Conservation (phyloP, 2,888 invertebrate species). For the Chelonus formosanus region DNA sequence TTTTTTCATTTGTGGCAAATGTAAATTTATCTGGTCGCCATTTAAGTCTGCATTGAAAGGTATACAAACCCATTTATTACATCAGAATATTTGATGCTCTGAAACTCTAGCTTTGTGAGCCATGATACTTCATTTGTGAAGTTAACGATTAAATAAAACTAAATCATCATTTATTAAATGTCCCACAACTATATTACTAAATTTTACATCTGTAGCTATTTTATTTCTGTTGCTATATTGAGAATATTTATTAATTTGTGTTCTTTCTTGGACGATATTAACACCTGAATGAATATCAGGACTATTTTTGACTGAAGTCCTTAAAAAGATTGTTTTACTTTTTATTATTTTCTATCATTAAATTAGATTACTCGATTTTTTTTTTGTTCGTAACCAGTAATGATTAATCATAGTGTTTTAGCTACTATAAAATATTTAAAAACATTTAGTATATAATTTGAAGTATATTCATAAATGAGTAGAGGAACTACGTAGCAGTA, state of each 20-base stretch:
- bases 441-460: too few species aligned
- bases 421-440: too few species aligned
- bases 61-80: constrained; percentile 98
- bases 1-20: constrained; percentile 98
- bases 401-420: too few species aligned
- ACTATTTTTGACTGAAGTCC: constrained; percentile 86
- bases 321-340: constrained; percentile 83
- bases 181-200: constrained; percentile 94
- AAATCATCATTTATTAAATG: constrained; percentile 95
- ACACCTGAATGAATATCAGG: constrained; percentile 96
- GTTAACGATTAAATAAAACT: constrained; percentile 97
- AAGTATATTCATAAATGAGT: too few species aligned
- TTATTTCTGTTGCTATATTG: constrained; percentile 92
- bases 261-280: constrained; percentile 90
- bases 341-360: too few species aligned
- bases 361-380: too few species aligned
- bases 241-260: constrained; percentile 84
- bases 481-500: too few species aligned
- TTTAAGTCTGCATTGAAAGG: constrained; percentile 99
- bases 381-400: too few species aligned
- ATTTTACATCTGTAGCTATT: constrained; percentile 88
- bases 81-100: constrained; percentile 87
- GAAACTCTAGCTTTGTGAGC: constrained; percentile 89
- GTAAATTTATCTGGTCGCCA: constrained; percentile 99
- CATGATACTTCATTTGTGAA: constrained; percentile 99